Percentiles rank a stretch among this genome's conserved stretches.
phyloP scores from a whole-genome alignment of 2,797 vertebrate genomes.

The Tarsius wallacei region DNA sequence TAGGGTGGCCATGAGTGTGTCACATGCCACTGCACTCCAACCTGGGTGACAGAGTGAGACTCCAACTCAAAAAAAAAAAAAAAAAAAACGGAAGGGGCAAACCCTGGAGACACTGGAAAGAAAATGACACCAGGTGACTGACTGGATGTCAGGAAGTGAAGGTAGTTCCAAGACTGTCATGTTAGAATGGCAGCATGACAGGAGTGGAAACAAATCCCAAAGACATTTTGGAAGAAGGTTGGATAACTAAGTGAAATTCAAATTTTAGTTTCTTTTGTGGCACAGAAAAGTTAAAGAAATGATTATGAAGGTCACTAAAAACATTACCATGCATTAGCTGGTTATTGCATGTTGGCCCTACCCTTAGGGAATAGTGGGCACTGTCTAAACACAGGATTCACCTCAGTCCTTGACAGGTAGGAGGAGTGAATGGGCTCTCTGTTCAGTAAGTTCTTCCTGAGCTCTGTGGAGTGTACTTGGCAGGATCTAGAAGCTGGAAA shows the following conservation, averaged over 20 bases:
- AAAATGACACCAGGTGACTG: not conserved
- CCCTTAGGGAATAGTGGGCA: not conserved
- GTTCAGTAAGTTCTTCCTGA: not conserved
- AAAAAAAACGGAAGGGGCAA: not conserved
- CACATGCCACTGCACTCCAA: too few relatives aligned
- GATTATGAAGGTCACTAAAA: not conserved
- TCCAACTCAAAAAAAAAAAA: too few relatives aligned
- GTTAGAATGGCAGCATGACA: not conserved
- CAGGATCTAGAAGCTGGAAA: not conserved
- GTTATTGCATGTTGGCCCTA: not conserved
- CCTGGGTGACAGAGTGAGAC: too few relatives aligned
- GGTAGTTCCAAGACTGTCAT: not conserved
- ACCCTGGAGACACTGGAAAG: not conserved
- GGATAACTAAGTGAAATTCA: conserved; percentile 19
- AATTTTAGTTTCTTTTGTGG: conserved; percentile 15
- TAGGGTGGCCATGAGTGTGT: too few relatives aligned
- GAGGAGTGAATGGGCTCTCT: not conserved
- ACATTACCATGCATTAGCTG: not conserved
- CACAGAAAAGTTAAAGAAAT: not conserved
- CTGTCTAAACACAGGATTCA: not conserved
- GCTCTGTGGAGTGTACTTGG: not conserved
- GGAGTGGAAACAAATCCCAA: not conserved
- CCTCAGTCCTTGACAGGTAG: not conserved
- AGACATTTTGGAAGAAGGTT: conserved; percentile 18
- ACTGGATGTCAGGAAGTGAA: not conserved